phyloP scores from a whole-genome alignment of 2,888 invertebrate species.

The Griposia aprilina region DNA sequence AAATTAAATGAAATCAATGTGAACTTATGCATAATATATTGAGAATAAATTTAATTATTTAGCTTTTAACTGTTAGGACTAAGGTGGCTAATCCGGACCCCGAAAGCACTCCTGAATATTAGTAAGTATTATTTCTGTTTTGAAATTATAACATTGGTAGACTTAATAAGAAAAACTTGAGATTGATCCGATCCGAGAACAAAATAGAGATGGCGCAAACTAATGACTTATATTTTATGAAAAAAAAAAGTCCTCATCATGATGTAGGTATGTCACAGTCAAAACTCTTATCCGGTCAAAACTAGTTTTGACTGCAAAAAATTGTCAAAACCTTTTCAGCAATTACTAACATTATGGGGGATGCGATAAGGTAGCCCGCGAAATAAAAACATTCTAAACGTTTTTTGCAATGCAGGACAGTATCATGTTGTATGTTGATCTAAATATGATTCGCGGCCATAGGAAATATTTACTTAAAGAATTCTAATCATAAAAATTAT shows the following conservation, averaged over 20 bases:
- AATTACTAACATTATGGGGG: neutral
- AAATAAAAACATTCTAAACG: too few relatives aligned
- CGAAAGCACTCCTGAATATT: neutral
- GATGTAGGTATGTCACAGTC: neutral
- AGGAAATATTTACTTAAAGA: too few relatives aligned
- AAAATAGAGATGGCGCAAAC: neutral
- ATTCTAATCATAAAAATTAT: too few relatives aligned
- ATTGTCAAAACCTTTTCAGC: neutral
- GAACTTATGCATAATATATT: conserved; percentile 15
- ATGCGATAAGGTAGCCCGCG: too few relatives aligned
- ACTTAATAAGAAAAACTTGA: conserved; percentile 5
- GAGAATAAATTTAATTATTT: conserved; percentile 31
- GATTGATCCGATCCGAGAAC: neutral
- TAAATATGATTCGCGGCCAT: too few relatives aligned
- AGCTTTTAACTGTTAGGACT: conserved; percentile 17
- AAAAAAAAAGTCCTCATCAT: neutral
- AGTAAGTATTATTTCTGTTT: conserved; percentile 17
- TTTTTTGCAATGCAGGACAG: too few relatives aligned
- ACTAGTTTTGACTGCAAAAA: neutral
- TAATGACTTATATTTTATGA: neutral
- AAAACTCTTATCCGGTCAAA: neutral
- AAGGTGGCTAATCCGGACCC: neutral
- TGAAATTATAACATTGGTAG: conserved; percentile 1
- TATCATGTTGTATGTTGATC: too few relatives aligned
- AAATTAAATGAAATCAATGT: neutral